Conservation (phyloP, 1,140 invertebrate genomes). For the Drosophila triauraria region DNA sequence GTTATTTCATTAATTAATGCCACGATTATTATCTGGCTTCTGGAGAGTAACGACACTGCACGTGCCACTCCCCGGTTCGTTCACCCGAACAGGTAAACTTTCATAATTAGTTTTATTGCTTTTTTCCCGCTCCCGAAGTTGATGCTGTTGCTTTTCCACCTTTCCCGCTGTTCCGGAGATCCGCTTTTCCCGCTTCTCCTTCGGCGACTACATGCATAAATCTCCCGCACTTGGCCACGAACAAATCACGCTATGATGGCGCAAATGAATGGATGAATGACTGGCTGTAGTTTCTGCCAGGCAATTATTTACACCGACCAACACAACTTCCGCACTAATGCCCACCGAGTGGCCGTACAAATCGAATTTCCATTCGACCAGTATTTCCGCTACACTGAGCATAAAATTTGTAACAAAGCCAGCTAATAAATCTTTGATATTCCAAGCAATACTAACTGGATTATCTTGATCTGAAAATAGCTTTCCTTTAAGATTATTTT, state of each 20-base stretch:
- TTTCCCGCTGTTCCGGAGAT: background rate
- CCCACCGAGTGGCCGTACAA: conserved; percentile 18
- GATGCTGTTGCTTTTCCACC: conserved; percentile 2
- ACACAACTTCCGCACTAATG: conserved; percentile 26
- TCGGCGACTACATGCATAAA: conserved; percentile 45
- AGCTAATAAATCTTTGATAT: background rate
- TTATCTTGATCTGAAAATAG: too few species aligned
- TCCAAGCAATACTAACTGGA: too few species aligned
- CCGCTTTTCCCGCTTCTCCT: background rate
- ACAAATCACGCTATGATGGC: conserved; percentile 67
- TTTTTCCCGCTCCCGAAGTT: conserved; percentile 21
- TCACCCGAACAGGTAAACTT: conserved; percentile 60
- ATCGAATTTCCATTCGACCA: conserved; percentile 16
- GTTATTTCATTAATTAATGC: conserved; percentile 73
- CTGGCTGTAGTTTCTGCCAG: conserved; percentile 36
- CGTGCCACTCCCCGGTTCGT: conserved; percentile 40
- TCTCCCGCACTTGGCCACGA: conserved; percentile 34
- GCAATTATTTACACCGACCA: conserved; percentile 52
- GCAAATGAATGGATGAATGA: conserved; percentile 60
- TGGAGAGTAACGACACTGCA: conserved; percentile 45
- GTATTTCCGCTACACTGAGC: conserved; percentile 12
- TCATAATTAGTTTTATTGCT: conserved; percentile 68
- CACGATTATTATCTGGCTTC: conserved; percentile 64
- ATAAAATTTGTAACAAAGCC: background rate
- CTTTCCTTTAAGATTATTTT: too few species aligned